Conservation (phyloP, 2,113 vertebrate species). For the Dicerorhinus sumatrensis region DNA sequence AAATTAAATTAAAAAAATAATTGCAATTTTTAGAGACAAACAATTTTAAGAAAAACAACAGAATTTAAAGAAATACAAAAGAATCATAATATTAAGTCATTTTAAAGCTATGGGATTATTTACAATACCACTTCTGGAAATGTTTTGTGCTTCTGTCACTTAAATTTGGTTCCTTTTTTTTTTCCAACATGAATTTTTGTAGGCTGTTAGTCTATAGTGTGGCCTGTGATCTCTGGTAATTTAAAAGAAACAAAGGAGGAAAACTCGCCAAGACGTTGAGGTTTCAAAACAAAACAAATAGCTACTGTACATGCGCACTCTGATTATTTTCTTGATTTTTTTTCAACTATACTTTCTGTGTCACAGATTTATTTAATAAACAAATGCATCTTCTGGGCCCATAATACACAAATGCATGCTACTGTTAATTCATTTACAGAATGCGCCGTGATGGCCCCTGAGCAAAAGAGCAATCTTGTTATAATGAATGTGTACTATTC, state of each 20-base stretch:
- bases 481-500: conserved; percentile 90
- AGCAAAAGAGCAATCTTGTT: conserved; percentile 87
- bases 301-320: conserved; percentile 84
- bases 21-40: conserved; percentile 24
- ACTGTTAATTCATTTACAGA: conserved; percentile 88
- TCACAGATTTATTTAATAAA: conserved; percentile 87
- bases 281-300: conserved; percentile 83
- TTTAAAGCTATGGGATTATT: conserved; percentile 82
- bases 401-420: conserved; percentile 86
- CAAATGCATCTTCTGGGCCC: conserved; percentile 87
- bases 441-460: conserved; percentile 83
- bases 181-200: conserved; percentile 85
- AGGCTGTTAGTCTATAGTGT: conserved; percentile 84
- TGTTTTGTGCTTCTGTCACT: conserved; percentile 85
- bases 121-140: conserved; percentile 84
- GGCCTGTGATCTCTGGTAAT: conserved; percentile 87
- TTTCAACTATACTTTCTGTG: conserved; percentile 79
- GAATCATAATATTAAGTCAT: conserved; percentile 81
- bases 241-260: conserved; percentile 83
- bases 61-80: conserved; percentile 32
- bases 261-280: conserved; percentile 87
- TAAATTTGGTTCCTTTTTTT: conserved; percentile 84
- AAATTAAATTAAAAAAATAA: conserved; percentile 39
- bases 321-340: conserved; percentile 82
- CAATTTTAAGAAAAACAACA: conserved; percentile 25